Evolutionary conservation across 2,888 invertebrate genomes (phyloP), one percentile per base, ranked within the genome.

Genomic region (Xiphydria camelus): DNA sequence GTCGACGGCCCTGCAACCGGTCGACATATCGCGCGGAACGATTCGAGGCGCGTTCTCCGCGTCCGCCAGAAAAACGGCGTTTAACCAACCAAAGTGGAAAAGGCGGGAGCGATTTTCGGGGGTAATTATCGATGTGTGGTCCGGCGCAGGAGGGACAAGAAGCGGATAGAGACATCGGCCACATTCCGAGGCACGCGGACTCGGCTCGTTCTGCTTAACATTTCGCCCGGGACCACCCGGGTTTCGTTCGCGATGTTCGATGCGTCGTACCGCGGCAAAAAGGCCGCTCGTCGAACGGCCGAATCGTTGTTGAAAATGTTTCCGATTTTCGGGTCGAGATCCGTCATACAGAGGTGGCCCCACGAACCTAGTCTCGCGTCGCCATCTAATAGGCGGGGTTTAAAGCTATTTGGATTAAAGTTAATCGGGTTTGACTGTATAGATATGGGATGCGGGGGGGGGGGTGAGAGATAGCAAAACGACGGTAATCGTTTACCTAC

Each of bases 101-200:
- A 67, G 68, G 62, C 61, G 62, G 59, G 59, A 60, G 67, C 66
- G 66, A 73, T 70, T 71, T 73, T 69, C 53, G 49, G 51, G 63
- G 57, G 65, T 67, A 73, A 73, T 74, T 74, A 74, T 74, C 74
- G 74, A 74, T 74, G 74, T 74, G 74, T 74, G 74, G 74, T 74
- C 74, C 66, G 37, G 55, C n/a, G 51, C 49, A 45, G 41, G 23
- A 47, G 50, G 53, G 57, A 66, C 66, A 71, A 74, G 73, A 74
- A 74, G 64, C 68, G 68, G 72, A 75, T 75, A 75, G 74, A 75
- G 74, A 75, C 74, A 75, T 74, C 73, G 74, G 70, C 62, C 61
- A 68, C 73, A 74, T 74, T 75, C 74, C 73, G 61, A 47, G 70
- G 70, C 69, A 72, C 60, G 70, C 63, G 61, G 59, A 12, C 29